These are phyloP conservation scores for Melinopterus prodromus DNA, from an alignment of 2,888 invertebrate genomes.

Conservation along the genomic window DNA sequence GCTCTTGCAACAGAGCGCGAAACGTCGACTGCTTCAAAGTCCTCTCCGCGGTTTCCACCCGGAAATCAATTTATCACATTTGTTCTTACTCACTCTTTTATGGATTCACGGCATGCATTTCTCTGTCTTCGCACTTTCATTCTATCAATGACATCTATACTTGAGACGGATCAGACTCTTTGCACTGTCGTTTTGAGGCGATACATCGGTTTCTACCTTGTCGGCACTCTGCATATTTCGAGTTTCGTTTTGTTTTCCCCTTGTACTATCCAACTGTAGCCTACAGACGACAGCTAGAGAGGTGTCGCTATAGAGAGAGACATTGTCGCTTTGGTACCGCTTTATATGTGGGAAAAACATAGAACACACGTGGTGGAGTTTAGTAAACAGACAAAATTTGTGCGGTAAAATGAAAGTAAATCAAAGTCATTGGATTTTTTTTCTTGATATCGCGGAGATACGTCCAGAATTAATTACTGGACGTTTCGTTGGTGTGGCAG, in stretches of 20 bases:
- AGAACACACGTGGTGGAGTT: not conserved
- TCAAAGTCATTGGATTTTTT: slow-evolving; percentile 13
- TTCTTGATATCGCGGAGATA: slow-evolving; percentile 11
- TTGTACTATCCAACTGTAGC: not conserved
- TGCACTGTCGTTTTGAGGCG: not conserved
- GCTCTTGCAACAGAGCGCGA: too few relatives aligned
- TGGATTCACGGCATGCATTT: too few relatives aligned
- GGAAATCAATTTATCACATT: too few relatives aligned
- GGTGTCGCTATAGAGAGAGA: too few relatives aligned
- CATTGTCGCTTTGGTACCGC: not conserved
- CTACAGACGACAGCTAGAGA: not conserved
- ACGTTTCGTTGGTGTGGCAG: not conserved
- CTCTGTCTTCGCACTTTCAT: too few relatives aligned
- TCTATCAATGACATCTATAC: too few relatives aligned
- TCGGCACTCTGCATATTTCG: not conserved
- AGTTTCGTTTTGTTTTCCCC: not conserved
- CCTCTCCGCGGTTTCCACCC: too few relatives aligned
- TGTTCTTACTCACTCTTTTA: too few relatives aligned
- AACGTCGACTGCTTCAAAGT: too few relatives aligned
- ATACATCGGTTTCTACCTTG: not conserved
- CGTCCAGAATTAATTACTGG: slow-evolving; percentile 16
- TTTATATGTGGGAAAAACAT: not conserved
- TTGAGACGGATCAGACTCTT: too few relatives aligned
- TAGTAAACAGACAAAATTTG: not conserved
- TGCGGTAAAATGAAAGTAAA: slow-evolving; percentile 15